Base-by-base conservation (phyloP, 2,113 vertebrate species). In the Stercorarius parasiticus region DNA sequence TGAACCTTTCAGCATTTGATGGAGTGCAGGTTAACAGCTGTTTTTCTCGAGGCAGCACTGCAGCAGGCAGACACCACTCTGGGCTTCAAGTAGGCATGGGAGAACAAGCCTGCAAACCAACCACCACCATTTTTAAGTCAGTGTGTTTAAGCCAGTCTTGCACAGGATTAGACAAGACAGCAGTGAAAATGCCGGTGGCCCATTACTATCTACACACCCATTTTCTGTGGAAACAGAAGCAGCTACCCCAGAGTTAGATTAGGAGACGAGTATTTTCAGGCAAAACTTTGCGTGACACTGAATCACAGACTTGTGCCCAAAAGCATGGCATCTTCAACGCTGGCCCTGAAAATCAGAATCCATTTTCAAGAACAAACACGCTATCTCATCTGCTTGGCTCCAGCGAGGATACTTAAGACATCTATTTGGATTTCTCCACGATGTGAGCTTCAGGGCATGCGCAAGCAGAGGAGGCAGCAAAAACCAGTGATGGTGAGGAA, bases 11-110 rank as follows among this genome's bases (percentile, higher is more conserved):
- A 61, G 88, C 62, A 87, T 87, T 62, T 87, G 69, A 87, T 61
- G 55, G 58, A 89, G 61, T 13, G 73, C 94, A 88, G 86, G 91
- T 95, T 95, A 93, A 95, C 86, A 94, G 93, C 70, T 96, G 80
- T 73, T 89, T 93, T 95, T 93, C 89, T 95, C 1, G 2, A 89
- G 91, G 79, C 91, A 85, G 88, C 65, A 34, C 69, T n/a, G 69
- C 2, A 32, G 70, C 73, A 81, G 52, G 26, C 66, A 87, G 76
- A 77, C 65, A 61, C 58, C 66, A 65, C 83, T 71, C 61, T 9
- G 32, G 43, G 83, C 73, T 92, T 86, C 83, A 49, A n/a, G 55
- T n/a, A 91, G 65, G 82, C 81, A 17, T 59, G 30, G 56, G 38
- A 91, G 61, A 90, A 90, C 12, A 25, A 74, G 47, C 30, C 69